Conservation (phyloP, 2,113 vertebrate species). For the Menura novaehollandiae region DNA sequence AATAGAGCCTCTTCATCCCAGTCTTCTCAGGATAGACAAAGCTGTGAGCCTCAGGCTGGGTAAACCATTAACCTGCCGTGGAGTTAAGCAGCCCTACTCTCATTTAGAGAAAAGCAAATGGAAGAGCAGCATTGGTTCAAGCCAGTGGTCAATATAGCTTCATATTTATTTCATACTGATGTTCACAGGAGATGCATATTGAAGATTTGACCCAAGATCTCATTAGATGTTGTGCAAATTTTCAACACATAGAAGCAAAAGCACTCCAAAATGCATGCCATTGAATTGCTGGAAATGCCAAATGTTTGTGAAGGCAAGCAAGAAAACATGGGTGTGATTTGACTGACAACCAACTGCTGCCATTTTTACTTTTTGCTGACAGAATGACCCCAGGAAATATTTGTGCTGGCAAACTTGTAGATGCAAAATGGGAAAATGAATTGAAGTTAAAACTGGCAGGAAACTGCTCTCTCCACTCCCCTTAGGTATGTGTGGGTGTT, state of each 20-base stretch:
- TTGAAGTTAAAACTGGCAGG: slow-evolving; percentile 31
- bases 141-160: neutral
- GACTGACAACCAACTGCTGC: slow-evolving; percentile 59
- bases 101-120: neutral
- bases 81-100: neutral
- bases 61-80: neutral
- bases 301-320: slow-evolving; percentile 36
- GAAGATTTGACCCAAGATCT: neutral
- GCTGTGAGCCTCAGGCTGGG: neutral
- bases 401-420: slow-evolving; percentile 30
- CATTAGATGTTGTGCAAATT: neutral
- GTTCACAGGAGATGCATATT: neutral
- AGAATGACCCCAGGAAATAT: slow-evolving; percentile 54
- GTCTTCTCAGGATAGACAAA: neutral
- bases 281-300: slow-evolving; percentile 24
- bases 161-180: neutral
- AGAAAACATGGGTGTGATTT: slow-evolving; percentile 50
- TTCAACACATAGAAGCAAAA: neutral
- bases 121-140: neutral
- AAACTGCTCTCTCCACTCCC: neutral
- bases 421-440: slow-evolving; percentile 21
- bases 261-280: neutral
- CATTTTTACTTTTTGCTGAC: slow-evolving; percentile 38
- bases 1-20: neutral
- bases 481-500: slow-evolving; percentile 57